Base-by-base conservation (phyloP, 1,140 invertebrate genomes). In the Sycophaga agraensis region DNA sequence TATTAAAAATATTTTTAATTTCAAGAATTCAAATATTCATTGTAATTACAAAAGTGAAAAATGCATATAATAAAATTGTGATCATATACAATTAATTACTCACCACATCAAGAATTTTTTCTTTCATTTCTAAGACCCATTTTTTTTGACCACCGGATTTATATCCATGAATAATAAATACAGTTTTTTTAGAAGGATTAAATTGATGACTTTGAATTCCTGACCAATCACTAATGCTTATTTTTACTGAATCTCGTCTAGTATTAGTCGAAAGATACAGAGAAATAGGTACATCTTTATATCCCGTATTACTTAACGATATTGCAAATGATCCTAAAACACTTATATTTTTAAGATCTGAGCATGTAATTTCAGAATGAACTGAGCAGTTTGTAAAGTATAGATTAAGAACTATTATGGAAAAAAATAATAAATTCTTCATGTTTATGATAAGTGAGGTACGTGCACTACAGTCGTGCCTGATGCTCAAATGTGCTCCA, bases 121-220 rank as follows among this genome's bases (percentile, higher is more conserved):
- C 39, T 16, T 63, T 63, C 17, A 63, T 17, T 7, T 42, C 43
- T 19, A 40, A 11, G 17, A 62, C 45, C 60, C 60, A 63, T 17
- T 17, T 8, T 21, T 56, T 56, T 37, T 31, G 34, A 9, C 54
- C 53, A 12, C 34, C 54, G 14, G 60, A 56, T n/a, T 50, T 43
- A 12, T 49, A 63, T 1, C 60, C 60, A 16, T 63, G 60, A 42
- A 63, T 57, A 40, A 63, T 35, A 4, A 63, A 31, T 28, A 35
- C 8, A 5, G 60, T 63, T 28, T 57, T 56, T 24, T 56, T 19
- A 0, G 46, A 43, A 9, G 37, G 42, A 43, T 63, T 46, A 6
- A 56, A 57, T 17, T 17, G 17, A 12, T 22, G 21, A 1, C 14
- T 43, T 17, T 56, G 17, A 5, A 63, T 24, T 11, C n/a, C 26